Percentiles rank a stretch among this genome's conserved stretches.
phyloP scores from a whole-genome alignment of 1,140 invertebrate genomes.

The Tetragonula clypearis region DNA sequence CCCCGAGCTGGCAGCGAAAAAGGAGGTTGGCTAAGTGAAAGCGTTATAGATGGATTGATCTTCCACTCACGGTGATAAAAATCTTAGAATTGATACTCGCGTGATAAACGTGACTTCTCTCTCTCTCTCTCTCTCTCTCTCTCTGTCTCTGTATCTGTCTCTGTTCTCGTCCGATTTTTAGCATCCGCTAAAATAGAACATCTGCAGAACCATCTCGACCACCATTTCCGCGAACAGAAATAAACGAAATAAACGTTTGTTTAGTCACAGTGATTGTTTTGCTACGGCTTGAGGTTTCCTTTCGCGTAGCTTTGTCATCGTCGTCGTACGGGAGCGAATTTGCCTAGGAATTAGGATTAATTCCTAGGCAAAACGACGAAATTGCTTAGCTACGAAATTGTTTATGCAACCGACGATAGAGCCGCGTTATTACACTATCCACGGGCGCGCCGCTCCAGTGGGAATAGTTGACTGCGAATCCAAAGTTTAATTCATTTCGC shows the following conservation, averaged over 20 bases:
- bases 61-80: slow-evolving; percentile 34
- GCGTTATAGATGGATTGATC: slow-evolving; percentile 48
- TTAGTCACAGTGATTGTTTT: too few relatives aligned
- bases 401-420: slow-evolving; percentile 46
- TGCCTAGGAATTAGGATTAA: not conserved
- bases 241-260: too few relatives aligned
- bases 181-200: too few relatives aligned
- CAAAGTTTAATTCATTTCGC: slow-evolving; percentile 54
- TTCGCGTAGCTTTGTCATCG: too few relatives aligned
- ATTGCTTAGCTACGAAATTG: slow-evolving; percentile 41
- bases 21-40: slow-evolving; percentile 45
- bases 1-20: not conserved
- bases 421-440: slow-evolving; percentile 46
- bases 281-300: too few relatives aligned
- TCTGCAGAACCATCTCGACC: too few relatives aligned
- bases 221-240: too few relatives aligned
- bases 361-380: not conserved
- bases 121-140: not conserved
- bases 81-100: slow-evolving; percentile 40
- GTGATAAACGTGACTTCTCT: slow-evolving; percentile 38
- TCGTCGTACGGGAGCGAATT: not conserved
- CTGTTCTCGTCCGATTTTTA: too few relatives aligned
- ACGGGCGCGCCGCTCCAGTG: slow-evolving; percentile 21
- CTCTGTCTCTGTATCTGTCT: too few relatives aligned
- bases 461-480: slow-evolving; percentile 30